Evolutionary conservation across 2,888 invertebrate species (phyloP), one percentile per base, ranked within the genome.

Genomic region (Salticus scenicus): DNA sequence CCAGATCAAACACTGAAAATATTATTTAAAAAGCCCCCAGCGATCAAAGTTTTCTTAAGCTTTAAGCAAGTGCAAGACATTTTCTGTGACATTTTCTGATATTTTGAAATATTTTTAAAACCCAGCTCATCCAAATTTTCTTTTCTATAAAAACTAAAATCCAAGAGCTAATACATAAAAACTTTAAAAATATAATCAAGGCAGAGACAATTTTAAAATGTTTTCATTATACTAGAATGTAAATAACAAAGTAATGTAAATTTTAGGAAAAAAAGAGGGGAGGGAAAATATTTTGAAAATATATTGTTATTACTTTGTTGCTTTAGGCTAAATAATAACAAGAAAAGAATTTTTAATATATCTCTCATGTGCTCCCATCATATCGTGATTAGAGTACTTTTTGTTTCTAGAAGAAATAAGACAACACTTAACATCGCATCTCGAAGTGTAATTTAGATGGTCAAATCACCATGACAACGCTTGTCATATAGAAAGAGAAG

Each of bases 391-490:
- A 66, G n/a, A 66, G 66, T 30, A 66, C 14, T 12, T 4, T 66
- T 14, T 5, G 0, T n/a, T n/a, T 66, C 17, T 7, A 7, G 7
- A 7, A 14, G 24, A 66, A 31, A 0, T 30, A 10, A 27, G 17
- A 28, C 30, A 1, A 0, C 2, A 20, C n/a, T 17, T 31, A 7
- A 0, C 12, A 17, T 4, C 17, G 5, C 8, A 31, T 66, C 31
- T n/a, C 1, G 17, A 64, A 73, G 57, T 80, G 73, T 67, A 73
- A 74, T 81, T 81, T 74, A 33, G 63, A 69, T 67, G 47, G 57
- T 69, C 37, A 17, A 37, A 67, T 81, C 10, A 0, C 74, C 74
- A 81, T 81, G 57, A 37, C 37, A 74, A 81, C 80, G 31, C 47
- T 66, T 51, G 72, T 73, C 73, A 17, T 27, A 24, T 4, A 57